Percentiles rank a stretch among this genome's conserved stretches.
Conservation (phyloP, 2,888 invertebrate genomes). For the Geophilus truncorum region DNA sequence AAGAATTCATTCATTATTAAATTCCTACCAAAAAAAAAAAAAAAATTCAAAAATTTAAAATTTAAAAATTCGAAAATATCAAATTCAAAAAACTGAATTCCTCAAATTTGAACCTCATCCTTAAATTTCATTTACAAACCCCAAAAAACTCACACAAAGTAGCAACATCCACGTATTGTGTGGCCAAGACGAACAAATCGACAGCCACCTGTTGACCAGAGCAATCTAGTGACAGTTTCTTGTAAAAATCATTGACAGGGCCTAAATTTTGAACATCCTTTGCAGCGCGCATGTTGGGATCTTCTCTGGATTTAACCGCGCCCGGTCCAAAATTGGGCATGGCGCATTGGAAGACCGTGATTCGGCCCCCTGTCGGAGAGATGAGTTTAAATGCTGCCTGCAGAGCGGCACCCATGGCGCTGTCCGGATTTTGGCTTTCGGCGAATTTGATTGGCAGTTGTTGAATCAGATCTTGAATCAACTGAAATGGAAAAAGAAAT, state of each 20-base stretch:
- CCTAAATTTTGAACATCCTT: slow-evolving; percentile 79
- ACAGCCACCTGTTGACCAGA: slow-evolving; percentile 94
- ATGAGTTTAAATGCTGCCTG: slow-evolving; percentile 88
- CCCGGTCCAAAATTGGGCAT: slow-evolving; percentile 72
- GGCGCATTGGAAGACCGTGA: slow-evolving; percentile 89
- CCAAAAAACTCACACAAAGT: slow-evolving; percentile 64
- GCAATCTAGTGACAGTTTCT: slow-evolving; percentile 90
- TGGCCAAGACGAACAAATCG: slow-evolving; percentile 88
- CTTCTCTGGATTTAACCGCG: slow-evolving; percentile 75
- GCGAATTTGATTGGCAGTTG: slow-evolving; percentile 71
- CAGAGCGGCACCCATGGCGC: slow-evolving; percentile 86
- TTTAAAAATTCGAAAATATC: too few relatives aligned
- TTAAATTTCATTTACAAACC: slow-evolving; percentile 13
- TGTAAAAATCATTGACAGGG: slow-evolving; percentile 97
- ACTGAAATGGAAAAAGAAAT: slow-evolving; percentile 37
- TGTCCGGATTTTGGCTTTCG: slow-evolving; percentile 59
- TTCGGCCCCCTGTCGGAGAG: slow-evolving; percentile 86
- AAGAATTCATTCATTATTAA: too few relatives aligned
- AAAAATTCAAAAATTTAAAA: background rate
- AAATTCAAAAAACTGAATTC: too few relatives aligned
- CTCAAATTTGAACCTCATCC: too few relatives aligned
- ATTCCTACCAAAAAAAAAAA: too few relatives aligned
- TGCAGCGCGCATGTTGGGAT: slow-evolving; percentile 72
- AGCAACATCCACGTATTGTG: slow-evolving; percentile 89
- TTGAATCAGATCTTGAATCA: slow-evolving; percentile 67